Evolutionary conservation across 1,140 invertebrate genomes (phyloP).

Genomic region (Halictus rubicundus): DNA sequence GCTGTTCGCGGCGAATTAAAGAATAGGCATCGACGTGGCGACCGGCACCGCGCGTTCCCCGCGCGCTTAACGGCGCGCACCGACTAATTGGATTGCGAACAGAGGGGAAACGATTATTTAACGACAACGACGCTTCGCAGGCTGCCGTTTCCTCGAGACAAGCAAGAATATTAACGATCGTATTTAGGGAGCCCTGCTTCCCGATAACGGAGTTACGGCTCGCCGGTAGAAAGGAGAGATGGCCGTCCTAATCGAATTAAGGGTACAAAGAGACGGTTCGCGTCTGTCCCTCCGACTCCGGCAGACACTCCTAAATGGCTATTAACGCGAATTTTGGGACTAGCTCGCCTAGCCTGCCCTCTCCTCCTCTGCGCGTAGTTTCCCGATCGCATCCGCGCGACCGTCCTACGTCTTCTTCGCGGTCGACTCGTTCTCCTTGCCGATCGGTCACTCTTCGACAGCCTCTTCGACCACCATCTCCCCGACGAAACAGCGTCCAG

Average conservation of each 20-base stretch:
- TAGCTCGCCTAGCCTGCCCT: slow-evolving; percentile 14
- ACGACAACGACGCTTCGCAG: slow-evolving; percentile 49
- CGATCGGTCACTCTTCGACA: no score
- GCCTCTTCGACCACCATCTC: no score
- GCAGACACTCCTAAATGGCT: slow-evolving; percentile 62
- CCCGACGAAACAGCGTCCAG: no score
- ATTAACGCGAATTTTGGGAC: slow-evolving; percentile 63
- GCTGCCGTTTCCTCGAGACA: slow-evolving; percentile 43
- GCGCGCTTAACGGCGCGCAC: background rate
- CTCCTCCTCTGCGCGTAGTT: background rate
- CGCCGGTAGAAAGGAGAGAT: slow-evolving; percentile 72
- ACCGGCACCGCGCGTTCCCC: background rate
- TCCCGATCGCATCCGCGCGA: background rate
- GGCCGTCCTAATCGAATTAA: slow-evolving; percentile 77
- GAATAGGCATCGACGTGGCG: background rate
- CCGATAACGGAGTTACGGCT: slow-evolving; percentile 76
- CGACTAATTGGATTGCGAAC: slow-evolving; percentile 43
- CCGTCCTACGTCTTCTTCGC: background rate
- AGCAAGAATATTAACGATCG: slow-evolving; percentile 67
- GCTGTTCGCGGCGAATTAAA: background rate
- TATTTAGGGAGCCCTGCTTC: slow-evolving; percentile 76
- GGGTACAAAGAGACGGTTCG: slow-evolving; percentile 75
- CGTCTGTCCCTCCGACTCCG: slow-evolving; percentile 50
- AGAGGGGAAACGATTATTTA: slow-evolving; percentile 52
- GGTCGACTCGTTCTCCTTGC: background rate